Evolutionary conservation across 2,113 vertebrate genomes (phyloP).

Genomic region (Xiphophorus hellerii): DNA sequence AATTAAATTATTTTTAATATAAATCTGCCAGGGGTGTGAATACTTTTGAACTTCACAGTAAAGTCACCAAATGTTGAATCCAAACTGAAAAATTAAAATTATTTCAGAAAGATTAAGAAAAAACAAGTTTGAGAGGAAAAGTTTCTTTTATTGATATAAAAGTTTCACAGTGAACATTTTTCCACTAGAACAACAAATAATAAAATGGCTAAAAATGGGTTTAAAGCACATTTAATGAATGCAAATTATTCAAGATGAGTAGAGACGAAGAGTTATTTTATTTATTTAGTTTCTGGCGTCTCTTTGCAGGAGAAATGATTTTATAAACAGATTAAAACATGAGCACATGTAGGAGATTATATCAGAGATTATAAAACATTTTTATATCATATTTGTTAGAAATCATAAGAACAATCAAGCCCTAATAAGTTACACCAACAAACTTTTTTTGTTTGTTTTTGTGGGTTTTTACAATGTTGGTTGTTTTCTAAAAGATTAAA

Average conservation of each 20-base stretch:
- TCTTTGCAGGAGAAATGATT: neutral
- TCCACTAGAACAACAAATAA: neutral
- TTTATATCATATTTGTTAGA: neutral
- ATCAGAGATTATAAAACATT: neutral
- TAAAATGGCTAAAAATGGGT: conserved; percentile 27
- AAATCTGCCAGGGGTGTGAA: no score
- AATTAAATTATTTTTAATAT: no score
- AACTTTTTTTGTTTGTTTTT: neutral
- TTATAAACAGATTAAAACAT: neutral
- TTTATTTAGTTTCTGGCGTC: no score
- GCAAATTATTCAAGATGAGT: neutral
- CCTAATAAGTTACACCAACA: neutral
- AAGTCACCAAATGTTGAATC: no score
- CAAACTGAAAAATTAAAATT: no score
- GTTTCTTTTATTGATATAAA: conserved; percentile 42
- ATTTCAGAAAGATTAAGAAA: neutral
- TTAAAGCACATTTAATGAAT: conserved; percentile 10
- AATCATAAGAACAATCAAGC: conserved; percentile 16
- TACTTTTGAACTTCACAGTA: no score
- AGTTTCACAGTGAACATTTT: neutral
- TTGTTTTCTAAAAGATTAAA: conserved; percentile 42
- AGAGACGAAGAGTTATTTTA: neutral
- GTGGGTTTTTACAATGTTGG: neutral
- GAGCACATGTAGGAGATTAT: neutral
- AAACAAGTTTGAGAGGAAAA: neutral